Evolutionary conservation across 2,797 vertebrate species (phyloP), one percentile per base, ranked within the genome.

Genomic region (Amniataba percoides): DNA sequence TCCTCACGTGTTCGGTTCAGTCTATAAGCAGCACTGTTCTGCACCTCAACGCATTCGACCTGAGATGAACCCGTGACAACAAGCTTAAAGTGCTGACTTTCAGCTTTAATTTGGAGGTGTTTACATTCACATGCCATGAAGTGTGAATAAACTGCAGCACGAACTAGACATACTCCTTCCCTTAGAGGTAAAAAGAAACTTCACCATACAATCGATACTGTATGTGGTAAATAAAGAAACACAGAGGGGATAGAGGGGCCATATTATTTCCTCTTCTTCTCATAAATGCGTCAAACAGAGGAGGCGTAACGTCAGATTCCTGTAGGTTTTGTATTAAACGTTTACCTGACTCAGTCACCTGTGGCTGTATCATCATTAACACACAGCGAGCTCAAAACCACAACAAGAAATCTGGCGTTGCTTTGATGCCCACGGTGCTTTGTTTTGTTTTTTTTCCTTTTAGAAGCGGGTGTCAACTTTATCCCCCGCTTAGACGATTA

Each of bases 401-500:
- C 68, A 72, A 66, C 56, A 78, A 12, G 25, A 60, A n/a, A 56
- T 13, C 64, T 46, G 14, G 16, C 60, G 25, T 25, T 59, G n/a
- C 76, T 78, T 82, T 80, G 78, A 82, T 76, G 76, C 74, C 85
- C 67, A 80, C 71, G n/a, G 14, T 51, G 46, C 25, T n/a, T 71
- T 31, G 27, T 31, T 31, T 31, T 31, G 3, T 27, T 31, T 31
- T 31, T 31, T 31, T 3, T 31, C 5, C 60, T 36, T 49, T 25
- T 23, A 63, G 36, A 52, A 45, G 46, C 57, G 72, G 69, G 55
- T 62, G 61, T 66, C 53, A 15, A 31, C 23, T 36, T 34, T 25
- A 43, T 4, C 19, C 49, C 48, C 0, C 13, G 49, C 53, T 31
- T 5, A 71, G 21, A 69, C 15, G 40, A 66, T 55, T 34, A 56